These are phyloP conservation scores for Alethe castanea DNA, from an alignment of 2,113 vertebrate genomes.

Conservation along the genomic window DNA sequence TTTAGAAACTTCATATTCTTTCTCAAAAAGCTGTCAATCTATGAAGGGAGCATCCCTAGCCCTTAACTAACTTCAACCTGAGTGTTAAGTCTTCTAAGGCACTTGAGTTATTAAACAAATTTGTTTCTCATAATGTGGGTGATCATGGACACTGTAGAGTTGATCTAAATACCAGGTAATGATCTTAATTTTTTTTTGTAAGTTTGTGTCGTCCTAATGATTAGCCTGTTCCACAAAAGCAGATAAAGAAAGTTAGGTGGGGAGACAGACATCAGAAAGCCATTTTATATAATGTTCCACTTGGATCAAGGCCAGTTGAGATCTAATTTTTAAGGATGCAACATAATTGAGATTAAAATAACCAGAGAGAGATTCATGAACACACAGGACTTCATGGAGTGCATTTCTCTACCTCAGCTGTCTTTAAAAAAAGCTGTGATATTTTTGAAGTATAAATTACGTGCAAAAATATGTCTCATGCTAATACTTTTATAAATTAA, in stretches of 20 bases:
- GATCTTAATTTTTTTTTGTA: neutral
- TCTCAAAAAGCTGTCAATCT: neutral
- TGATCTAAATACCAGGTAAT: neutral
- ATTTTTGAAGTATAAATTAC: neutral
- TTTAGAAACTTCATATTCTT: neutral
- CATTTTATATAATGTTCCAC: neutral
- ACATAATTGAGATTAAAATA: neutral
- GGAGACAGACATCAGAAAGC: neutral
- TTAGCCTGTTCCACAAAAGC: neutral
- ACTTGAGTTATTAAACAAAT: neutral
- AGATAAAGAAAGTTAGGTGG: neutral
- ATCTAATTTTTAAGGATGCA: neutral
- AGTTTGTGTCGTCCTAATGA: neutral
- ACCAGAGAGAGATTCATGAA: neutral
- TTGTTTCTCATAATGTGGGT: neutral
- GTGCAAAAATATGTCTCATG: neutral
- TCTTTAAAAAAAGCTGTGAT: neutral
- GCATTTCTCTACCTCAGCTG: neutral
- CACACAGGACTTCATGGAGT: neutral
- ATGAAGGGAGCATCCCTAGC: neutral
- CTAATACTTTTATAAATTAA: neutral
- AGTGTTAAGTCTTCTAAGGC: neutral
- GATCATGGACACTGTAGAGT: neutral
- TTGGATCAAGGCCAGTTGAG: neutral
- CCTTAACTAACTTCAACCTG: neutral